phyloP scores from a whole-genome alignment of 2,888 invertebrate species.

The Napeogenes inachia region DNA sequence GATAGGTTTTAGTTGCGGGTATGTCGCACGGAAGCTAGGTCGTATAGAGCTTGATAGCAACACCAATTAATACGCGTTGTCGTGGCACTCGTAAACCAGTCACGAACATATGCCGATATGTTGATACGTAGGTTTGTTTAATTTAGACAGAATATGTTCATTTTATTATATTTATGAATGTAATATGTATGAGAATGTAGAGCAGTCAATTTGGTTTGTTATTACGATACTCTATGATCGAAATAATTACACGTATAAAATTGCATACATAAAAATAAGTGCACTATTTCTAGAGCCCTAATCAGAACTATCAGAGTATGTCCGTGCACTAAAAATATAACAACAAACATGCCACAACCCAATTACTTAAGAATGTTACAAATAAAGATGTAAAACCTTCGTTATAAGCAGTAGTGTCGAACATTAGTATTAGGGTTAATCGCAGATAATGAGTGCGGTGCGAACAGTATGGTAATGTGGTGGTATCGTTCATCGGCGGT shows the following conservation, averaged over 20 bases:
- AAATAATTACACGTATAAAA: too few species aligned
- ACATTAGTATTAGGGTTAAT: slow-evolving; percentile 48
- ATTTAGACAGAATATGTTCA: slow-evolving; percentile 58
- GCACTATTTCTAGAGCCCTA: neutral
- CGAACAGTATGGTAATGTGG: slow-evolving; percentile 66
- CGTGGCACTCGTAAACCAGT: slow-evolving; percentile 73
- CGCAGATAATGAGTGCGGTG: slow-evolving; percentile 51
- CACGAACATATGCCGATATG: slow-evolving; percentile 76
- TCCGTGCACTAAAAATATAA: neutral
- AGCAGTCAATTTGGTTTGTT: too few species aligned
- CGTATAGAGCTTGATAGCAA: slow-evolving; percentile 68
- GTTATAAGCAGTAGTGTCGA: slow-evolving; percentile 18
- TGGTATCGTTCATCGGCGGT: slow-evolving; percentile 54
- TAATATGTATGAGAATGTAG: too few species aligned
- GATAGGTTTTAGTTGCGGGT: slow-evolving; percentile 30
- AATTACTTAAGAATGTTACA: slow-evolving; percentile 6
- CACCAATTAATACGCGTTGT: slow-evolving; percentile 77
- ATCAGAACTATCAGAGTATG: neutral
- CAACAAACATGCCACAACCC: neutral
- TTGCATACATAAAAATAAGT: too few species aligned
- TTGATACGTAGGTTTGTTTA: slow-evolving; percentile 71
- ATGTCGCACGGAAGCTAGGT: slow-evolving; percentile 57
- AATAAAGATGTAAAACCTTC: slow-evolving; percentile 2
- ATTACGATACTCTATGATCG: too few species aligned
- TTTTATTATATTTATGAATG: neutral